Percentiles rank a stretch among this genome's conserved stretches.
These are phyloP conservation scores for Sceloporus undulatus DNA, from an alignment of 2,113 vertebrate genomes.

Conservation along the genomic window DNA sequence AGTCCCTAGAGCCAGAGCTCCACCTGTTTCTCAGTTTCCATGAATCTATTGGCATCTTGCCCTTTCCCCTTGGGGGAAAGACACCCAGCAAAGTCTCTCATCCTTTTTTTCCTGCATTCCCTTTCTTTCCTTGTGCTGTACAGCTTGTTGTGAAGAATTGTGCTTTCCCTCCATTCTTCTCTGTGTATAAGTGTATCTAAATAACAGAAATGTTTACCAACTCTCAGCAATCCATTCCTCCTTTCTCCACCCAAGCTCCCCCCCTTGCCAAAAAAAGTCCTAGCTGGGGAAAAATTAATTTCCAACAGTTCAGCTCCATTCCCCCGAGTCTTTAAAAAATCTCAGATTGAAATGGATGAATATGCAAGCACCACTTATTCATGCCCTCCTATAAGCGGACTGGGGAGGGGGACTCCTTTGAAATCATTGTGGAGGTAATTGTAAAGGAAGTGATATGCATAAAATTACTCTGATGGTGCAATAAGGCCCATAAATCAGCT, in stretches of 20 bases:
- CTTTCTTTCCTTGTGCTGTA: background rate
- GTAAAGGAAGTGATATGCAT: slow-evolving; percentile 95
- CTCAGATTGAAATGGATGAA: slow-evolving; percentile 81
- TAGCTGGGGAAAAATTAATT: slow-evolving; percentile 75
- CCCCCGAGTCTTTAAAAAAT: slow-evolving; percentile 76
- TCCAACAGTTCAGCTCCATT: slow-evolving; percentile 73
- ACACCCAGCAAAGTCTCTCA: background rate
- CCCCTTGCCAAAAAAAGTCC: slow-evolving; percentile 29
- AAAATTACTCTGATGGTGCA: slow-evolving; percentile 92
- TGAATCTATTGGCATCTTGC: background rate
- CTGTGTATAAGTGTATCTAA: slow-evolving; percentile 54
- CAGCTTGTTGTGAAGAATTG: slow-evolving; percentile 49
- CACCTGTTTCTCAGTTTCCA: background rate
- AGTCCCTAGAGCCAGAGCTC: too few relatives aligned
- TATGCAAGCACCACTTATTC: slow-evolving; percentile 79
- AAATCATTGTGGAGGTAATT: slow-evolving; percentile 85
- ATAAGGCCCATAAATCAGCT: slow-evolving; percentile 93
- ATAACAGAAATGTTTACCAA: slow-evolving; percentile 53
- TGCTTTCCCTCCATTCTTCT: slow-evolving; percentile 47
- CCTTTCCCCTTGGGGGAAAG: background rate
- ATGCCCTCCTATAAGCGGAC: slow-evolving; percentile 69
- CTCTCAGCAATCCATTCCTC: slow-evolving; percentile 31
- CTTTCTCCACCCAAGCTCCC: background rate
- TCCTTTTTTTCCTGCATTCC: too few relatives aligned
- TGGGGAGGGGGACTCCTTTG: slow-evolving; percentile 59